Conservation (phyloP, 2,113 vertebrate species). For the Pithys albifrons region DNA sequence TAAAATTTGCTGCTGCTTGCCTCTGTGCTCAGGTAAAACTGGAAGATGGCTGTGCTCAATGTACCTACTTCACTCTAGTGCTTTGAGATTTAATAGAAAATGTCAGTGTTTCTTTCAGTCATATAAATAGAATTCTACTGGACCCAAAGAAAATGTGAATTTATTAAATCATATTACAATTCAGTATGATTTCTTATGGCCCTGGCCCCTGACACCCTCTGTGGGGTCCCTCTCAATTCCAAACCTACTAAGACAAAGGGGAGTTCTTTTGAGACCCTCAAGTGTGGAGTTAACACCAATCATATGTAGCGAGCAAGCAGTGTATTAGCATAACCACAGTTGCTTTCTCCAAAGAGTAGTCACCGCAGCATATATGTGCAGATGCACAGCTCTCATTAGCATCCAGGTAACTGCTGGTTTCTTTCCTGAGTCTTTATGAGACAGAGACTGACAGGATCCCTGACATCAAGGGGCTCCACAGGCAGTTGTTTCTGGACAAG, state of each 20-base stretch:
- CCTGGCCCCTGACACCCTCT: neutral
- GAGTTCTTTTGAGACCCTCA: neutral
- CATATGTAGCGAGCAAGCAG: neutral
- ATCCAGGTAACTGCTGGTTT: neutral
- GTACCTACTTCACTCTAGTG: neutral
- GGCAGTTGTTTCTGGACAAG: neutral
- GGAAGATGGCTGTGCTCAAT: neutral
- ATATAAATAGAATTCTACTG: neutral
- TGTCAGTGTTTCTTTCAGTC: neutral
- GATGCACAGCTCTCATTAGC: neutral
- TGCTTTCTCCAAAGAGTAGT: neutral
- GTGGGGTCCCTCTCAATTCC: neutral
- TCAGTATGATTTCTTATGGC: neutral
- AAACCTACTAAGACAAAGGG: neutral
- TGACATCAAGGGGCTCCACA: neutral
- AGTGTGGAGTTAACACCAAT: neutral
- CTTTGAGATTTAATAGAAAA: neutral
- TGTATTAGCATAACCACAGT: neutral
- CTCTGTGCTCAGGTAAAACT: neutral
- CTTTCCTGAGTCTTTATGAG: neutral
- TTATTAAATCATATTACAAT: neutral
- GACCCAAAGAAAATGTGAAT: neutral
- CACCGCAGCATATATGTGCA: neutral
- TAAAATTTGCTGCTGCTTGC: neutral
- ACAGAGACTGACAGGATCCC: neutral